These are phyloP conservation scores for Psittacula echo DNA, from an alignment of 2,797 vertebrate genomes.

Conservation along the genomic window DNA sequence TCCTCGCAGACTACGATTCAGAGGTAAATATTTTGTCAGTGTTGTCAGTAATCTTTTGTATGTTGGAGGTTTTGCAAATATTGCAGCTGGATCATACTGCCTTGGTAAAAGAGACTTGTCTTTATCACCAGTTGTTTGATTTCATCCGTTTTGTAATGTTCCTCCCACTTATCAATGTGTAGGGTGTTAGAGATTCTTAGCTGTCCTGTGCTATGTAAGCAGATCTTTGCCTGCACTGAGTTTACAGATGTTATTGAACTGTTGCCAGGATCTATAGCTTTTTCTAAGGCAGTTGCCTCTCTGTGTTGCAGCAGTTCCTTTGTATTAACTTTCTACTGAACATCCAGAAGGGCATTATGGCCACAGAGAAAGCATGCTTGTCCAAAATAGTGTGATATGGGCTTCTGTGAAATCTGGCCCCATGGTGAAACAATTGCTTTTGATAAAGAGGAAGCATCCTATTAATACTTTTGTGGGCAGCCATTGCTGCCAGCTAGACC, in stretches of 20 bases:
- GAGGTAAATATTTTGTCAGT: constrained; percentile 82
- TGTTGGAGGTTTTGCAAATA: neutral
- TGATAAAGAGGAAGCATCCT: neutral
- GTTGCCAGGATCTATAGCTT: neutral
- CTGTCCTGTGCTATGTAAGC: neutral
- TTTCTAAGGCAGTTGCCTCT: neutral
- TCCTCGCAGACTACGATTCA: constrained; percentile 93
- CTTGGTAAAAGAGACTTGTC: neutral
- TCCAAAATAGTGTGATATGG: neutral
- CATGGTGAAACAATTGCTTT: neutral
- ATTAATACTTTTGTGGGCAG: neutral
- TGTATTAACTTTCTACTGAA: neutral
- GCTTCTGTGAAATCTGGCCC: neutral
- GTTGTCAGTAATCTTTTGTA: neutral
- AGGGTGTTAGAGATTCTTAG: neutral
- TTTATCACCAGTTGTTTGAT: neutral
- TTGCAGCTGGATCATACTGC: neutral
- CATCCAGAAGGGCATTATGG: neutral
- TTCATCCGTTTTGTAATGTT: neutral
- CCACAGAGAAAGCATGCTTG: neutral
- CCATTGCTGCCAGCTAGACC: neutral
- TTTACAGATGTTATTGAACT: neutral
- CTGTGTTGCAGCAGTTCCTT: neutral
- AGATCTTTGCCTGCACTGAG: neutral
- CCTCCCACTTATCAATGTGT: neutral